Percentiles rank a stretch among this genome's conserved stretches.
Evolutionary conservation across 2,113 vertebrate species (phyloP).

Genomic region (Ceuthmochares aereus): DNA sequence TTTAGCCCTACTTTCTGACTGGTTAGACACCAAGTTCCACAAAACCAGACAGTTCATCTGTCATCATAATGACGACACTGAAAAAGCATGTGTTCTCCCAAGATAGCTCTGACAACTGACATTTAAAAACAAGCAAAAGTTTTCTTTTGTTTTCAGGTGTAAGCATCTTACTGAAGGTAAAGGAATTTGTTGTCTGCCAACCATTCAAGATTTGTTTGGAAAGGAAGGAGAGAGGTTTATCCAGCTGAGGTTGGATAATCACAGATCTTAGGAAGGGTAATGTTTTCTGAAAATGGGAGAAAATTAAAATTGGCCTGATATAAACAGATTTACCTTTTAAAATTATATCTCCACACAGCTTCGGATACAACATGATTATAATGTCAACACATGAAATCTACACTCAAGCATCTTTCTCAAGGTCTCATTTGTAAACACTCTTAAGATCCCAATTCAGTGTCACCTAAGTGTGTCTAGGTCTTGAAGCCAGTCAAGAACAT

Average conservation of each 20-base stretch:
- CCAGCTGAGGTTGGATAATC: background rate
- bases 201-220: background rate
- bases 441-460: background rate
- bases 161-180: slow-evolving; percentile 61
- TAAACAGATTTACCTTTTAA: background rate
- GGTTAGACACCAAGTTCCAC: background rate
- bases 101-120: slow-evolving; percentile 50
- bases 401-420: background rate
- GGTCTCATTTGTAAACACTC: background rate
- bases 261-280: background rate
- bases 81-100: slow-evolving; percentile 24
- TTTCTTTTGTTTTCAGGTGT: slow-evolving; percentile 45
- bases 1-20: background rate
- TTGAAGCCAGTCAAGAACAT: background rate
- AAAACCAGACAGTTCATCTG: background rate
- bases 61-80: background rate
- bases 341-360: background rate
- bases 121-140: slow-evolving; percentile 66
- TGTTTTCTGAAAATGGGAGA: background rate
- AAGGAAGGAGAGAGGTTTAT: background rate
- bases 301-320: background rate
- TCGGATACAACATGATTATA: background rate
- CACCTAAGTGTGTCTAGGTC: background rate
- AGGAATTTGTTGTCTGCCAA: slow-evolving; percentile 2
- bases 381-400: background rate